These are phyloP conservation scores for Peromyscus nudipes DNA, from an alignment of 2,797 vertebrate genomes.

Conservation along the genomic window DNA sequence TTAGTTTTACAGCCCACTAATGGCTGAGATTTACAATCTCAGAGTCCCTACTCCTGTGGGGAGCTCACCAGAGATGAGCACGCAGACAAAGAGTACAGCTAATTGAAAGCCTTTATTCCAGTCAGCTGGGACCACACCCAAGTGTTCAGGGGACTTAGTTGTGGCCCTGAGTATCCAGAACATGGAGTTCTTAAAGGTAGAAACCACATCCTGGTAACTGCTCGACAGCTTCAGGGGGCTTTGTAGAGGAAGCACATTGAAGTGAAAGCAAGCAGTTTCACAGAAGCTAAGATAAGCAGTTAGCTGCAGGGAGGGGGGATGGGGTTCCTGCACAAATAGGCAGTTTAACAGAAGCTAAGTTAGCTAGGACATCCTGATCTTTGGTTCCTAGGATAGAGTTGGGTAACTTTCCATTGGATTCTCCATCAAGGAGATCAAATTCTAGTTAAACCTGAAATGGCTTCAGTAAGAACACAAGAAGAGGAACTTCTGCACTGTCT, in stretches of 20 bases:
- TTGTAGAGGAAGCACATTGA: background rate
- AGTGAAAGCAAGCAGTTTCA: background rate
- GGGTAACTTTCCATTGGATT: too few species aligned
- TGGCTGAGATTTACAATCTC: background rate
- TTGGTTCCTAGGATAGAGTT: background rate
- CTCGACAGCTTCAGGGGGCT: background rate
- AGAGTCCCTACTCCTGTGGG: background rate
- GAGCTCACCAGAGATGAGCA: background rate
- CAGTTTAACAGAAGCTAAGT: background rate
- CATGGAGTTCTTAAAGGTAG: background rate
- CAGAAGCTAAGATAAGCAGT: background rate
- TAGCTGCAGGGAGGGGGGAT: background rate
- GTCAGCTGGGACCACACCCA: background rate
- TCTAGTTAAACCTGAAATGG: too few species aligned
- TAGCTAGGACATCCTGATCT: background rate
- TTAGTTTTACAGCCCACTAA: constrained; percentile 6
- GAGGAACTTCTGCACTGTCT: background rate
- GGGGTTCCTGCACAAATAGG: background rate
- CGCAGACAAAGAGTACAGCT: background rate
- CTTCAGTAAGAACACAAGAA: background rate
- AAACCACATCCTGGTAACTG: background rate
- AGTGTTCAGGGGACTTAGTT: background rate
- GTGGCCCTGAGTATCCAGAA: background rate
- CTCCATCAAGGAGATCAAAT: too few species aligned
- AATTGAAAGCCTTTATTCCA: background rate